Evolutionary conservation across 1,140 invertebrate species (phyloP).

Genomic region (Agrypnia vestita): DNA sequence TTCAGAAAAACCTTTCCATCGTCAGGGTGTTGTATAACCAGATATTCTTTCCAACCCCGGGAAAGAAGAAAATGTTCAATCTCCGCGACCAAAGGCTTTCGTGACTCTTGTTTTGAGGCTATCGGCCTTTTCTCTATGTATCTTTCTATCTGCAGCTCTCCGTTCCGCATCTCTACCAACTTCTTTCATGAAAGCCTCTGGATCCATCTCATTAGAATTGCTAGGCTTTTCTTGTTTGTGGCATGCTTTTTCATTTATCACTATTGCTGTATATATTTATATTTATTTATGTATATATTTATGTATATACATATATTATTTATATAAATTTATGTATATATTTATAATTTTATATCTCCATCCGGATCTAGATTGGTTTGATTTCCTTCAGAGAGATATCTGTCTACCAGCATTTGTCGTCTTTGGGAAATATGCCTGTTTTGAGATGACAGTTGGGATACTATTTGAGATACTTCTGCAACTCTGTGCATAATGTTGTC

Average conservation of each 20-base stretch:
- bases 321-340: too few relatives aligned
- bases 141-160: constrained; percentile 77
- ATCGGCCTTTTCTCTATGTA: constrained; percentile 79
- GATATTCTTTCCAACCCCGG: too few relatives aligned
- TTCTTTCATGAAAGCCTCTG: constrained; percentile 82
- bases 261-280: constrained; percentile 77
- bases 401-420: constrained; percentile 74
- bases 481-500: constrained; percentile 80
- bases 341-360: constrained; percentile 63
- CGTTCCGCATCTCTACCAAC: constrained; percentile 81
- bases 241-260: constrained; percentile 78
- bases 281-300: too few relatives aligned
- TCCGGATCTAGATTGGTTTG: constrained; percentile 65
- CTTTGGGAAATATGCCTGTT: constrained; percentile 73
- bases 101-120: constrained; percentile 78
- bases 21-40: too few relatives aligned
- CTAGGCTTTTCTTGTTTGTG: constrained; percentile 60
- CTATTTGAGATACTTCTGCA: constrained; percentile 76
- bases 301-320: too few relatives aligned
- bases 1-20: too few relatives aligned
- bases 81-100: constrained; percentile 78
- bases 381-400: constrained; percentile 70
- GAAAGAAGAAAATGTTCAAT: too few relatives aligned
- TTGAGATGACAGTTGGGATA: constrained; percentile 75
- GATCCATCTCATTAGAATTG: constrained; percentile 67